phyloP scores from a whole-genome alignment of 2,113 vertebrate genomes.

The Melozone crissalis region DNA sequence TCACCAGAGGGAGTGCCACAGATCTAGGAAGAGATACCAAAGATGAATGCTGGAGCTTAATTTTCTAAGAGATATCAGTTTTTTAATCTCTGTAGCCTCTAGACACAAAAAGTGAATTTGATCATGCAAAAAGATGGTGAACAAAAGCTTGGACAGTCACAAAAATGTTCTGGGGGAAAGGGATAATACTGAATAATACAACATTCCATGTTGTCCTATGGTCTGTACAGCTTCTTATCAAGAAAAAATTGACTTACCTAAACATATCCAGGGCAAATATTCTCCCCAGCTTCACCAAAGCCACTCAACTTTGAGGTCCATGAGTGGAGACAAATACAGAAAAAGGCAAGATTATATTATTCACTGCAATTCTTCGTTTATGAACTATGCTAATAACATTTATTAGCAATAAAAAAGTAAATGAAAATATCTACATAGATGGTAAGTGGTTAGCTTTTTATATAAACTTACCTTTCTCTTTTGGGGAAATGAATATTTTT shows the following conservation, averaged over 20 bases:
- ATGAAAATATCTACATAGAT: background rate
- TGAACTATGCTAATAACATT: background rate
- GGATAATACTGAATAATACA: background rate
- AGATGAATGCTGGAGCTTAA: conserved; percentile 38
- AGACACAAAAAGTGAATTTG: conserved; percentile 6
- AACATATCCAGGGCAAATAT: background rate
- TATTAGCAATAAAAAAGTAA: background rate
- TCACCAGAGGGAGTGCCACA: conserved; percentile 36
- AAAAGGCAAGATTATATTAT: background rate
- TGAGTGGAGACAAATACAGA: background rate
- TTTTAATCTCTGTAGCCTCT: conserved; percentile 24
- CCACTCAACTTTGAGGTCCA: background rate
- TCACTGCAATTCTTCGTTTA: background rate
- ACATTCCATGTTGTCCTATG: background rate
- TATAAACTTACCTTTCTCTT: background rate
- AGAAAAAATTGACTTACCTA: background rate
- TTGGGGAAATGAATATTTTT: conserved; percentile 38
- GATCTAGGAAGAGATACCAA: conserved; percentile 41
- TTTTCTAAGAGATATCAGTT: conserved; percentile 38
- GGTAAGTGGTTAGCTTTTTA: background rate
- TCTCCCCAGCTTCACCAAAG: background rate
- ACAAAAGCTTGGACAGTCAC: background rate
- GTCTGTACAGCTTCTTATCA: background rate
- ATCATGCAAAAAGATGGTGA: background rate
- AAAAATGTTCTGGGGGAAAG: background rate